phyloP scores from a whole-genome alignment of 1,140 invertebrate species.

The Mizuhopecten yessoensis region DNA sequence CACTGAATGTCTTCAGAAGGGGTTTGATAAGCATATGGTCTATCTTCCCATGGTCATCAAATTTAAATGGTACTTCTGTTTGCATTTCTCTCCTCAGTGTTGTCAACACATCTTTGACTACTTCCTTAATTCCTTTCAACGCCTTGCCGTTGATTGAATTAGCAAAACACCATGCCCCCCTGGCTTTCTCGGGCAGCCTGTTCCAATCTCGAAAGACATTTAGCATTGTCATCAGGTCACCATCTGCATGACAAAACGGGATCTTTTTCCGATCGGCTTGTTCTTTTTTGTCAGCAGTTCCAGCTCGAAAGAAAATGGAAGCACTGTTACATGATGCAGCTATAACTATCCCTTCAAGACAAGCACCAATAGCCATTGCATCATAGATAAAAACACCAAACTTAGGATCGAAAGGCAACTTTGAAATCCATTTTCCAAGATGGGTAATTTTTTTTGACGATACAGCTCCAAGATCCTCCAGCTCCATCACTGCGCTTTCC shows the following conservation, averaged over 20 bases:
- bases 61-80: conserved; percentile 60
- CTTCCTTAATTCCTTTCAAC: conserved; percentile 70
- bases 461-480: conserved; percentile 72
- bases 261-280: conserved; percentile 88
- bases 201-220: conserved; percentile 90
- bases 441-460: conserved; percentile 75
- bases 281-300: conserved; percentile 86
- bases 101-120: conserved; percentile 69
- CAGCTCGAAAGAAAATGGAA: conserved; percentile 72
- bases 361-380: conserved; percentile 83
- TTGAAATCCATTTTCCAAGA: conserved; percentile 76
- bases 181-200: conserved; percentile 65
- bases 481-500: conserved; percentile 62
- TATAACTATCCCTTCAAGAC: conserved; percentile 84
- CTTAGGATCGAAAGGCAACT: conserved; percentile 76
- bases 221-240: conserved; percentile 95
- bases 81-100: conserved; percentile 69
- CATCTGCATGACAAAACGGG: conserved; percentile 88
- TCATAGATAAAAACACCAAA: conserved; percentile 69
- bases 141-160: conserved; percentile 77
- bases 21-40: conserved; percentile 63
- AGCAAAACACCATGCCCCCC: conserved; percentile 73
- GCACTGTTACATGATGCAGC: conserved; percentile 66
- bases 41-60: conserved; percentile 56
- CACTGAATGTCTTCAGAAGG: conserved; percentile 65